Conservation (phyloP, 2,888 invertebrate genomes). For the Neocrepidodera transversa region DNA sequence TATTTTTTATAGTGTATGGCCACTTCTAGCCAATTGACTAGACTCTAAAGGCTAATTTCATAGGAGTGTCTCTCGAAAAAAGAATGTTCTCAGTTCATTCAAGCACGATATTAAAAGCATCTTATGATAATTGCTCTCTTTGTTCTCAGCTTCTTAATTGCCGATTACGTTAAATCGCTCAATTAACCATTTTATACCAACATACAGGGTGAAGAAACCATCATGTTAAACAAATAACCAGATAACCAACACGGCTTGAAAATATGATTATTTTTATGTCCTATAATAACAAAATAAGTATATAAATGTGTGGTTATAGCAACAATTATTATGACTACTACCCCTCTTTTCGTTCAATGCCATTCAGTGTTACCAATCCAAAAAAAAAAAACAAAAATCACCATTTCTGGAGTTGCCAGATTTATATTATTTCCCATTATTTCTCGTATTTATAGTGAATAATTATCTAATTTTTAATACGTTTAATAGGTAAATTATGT, state of each 20-base stretch:
- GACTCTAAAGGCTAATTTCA: neutral
- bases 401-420: no score
- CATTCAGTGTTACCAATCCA: no score
- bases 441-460: no score
- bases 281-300: no score
- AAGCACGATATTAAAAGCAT: neutral
- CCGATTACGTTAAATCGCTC: slow-evolving; percentile 1
- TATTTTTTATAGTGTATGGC: neutral
- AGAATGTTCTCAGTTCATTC: neutral
- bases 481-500: no score
- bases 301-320: no score
- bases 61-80: neutral
- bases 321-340: no score
- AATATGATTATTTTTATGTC: no score
- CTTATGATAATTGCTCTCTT: neutral
- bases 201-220: neutral
- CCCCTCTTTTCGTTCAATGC: no score
- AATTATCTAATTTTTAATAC: no score
- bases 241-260: neutral
- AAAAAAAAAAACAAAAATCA: no score
- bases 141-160: slow-evolving; percentile 3
- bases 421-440: no score
- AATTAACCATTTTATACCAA: neutral
- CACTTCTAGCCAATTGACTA: neutral
- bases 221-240: neutral